Conservation (phyloP, 2,113 vertebrate species). For the Turdus rufiventris region DNA sequence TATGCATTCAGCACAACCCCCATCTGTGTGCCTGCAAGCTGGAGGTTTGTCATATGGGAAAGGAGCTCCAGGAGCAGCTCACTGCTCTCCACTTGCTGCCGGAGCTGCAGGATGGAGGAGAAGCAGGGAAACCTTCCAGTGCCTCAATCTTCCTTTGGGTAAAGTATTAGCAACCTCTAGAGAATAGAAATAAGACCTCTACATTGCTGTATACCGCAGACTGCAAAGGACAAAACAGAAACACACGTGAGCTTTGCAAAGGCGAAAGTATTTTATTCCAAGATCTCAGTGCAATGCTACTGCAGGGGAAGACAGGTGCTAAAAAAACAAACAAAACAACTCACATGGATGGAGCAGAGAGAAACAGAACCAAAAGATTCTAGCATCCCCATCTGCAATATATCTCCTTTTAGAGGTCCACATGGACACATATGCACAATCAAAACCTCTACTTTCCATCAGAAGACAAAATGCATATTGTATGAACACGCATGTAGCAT, state of each 20-base stretch:
- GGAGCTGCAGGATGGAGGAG: neutral
- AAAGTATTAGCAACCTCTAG: neutral
- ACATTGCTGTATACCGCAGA: neutral
- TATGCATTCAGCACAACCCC: neutral
- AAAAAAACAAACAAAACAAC: neutral
- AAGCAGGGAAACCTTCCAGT: neutral
- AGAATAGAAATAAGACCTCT: neutral
- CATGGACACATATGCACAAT: neutral
- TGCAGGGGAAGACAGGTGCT: neutral
- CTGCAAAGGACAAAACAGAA: neutral
- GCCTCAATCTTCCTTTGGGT: neutral
- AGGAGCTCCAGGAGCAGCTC: neutral
- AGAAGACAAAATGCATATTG: neutral
- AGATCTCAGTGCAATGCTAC: neutral
- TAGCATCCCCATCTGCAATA: neutral
- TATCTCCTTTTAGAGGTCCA: neutral
- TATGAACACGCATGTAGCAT: neutral
- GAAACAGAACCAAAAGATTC: neutral
- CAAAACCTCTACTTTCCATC: neutral
- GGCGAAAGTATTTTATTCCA: neutral
- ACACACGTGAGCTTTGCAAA: neutral
- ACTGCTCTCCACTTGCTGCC: neutral
- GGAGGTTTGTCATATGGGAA: accelerated
- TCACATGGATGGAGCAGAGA: neutral
- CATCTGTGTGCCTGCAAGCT: neutral